These are phyloP conservation scores for Bombylius major DNA, from an alignment of 2,888 invertebrate species.

Conservation along the genomic window DNA sequence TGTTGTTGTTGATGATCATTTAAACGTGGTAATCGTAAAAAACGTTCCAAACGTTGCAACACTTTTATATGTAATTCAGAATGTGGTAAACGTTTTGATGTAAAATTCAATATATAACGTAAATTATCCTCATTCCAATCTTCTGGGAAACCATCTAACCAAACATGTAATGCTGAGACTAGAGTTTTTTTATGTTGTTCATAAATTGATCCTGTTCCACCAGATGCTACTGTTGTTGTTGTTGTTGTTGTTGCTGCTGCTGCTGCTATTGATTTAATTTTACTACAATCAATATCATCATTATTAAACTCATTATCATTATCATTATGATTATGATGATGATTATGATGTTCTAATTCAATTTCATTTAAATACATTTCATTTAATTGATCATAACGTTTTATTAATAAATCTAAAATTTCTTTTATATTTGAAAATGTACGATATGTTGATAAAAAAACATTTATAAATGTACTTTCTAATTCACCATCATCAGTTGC, in stretches of 20 bases:
- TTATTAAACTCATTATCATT: not conserved
- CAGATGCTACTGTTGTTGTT: not conserved
- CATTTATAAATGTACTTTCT: conserved; percentile 95
- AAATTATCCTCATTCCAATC: conserved; percentile 55
- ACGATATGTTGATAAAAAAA: conserved; percentile 86
- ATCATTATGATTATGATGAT: not conserved
- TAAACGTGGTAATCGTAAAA: conserved; percentile 40
- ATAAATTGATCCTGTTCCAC: conserved; percentile 20
- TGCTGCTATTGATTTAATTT: conserved; percentile 15
- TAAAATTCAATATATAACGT: conserved; percentile 72
- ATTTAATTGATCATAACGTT: conserved; percentile 57
- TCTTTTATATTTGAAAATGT: conserved; percentile 81
- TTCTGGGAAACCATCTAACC: conserved; percentile 95
- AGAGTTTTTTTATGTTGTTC: conserved; percentile 55
- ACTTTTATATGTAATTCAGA: conserved; percentile 67
- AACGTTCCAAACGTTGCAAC: conserved; percentile 31
- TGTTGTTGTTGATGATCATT: conserved; percentile 22
- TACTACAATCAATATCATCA: not conserved
- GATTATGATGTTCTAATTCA: not conserved
- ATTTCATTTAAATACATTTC: conserved; percentile 13
- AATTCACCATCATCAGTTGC: conserved; percentile 91
- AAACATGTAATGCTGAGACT: conserved; percentile 84
- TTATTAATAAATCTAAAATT: conserved; percentile 69
- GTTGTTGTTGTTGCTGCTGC: not conserved
- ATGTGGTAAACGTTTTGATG: conserved; percentile 65